phyloP scores from a whole-genome alignment of 2,113 vertebrate species.

The Capra hircus region DNA sequence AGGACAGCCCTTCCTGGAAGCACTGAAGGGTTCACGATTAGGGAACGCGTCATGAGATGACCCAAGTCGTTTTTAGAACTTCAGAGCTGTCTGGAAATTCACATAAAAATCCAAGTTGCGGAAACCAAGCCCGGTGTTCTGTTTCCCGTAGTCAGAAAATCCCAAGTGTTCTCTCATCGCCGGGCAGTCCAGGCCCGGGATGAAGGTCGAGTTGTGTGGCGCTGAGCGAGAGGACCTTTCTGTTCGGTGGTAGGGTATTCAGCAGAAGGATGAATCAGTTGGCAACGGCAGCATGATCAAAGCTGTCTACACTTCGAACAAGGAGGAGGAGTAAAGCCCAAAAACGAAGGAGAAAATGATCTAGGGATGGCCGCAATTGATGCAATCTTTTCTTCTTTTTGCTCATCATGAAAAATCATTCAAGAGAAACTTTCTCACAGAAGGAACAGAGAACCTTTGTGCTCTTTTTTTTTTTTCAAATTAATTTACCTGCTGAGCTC shows the following conservation, averaged over 20 bases:
- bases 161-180: neutral
- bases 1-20: constrained; percentile 67
- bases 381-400: constrained; percentile 43
- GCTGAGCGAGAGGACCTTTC: fast-evolving
- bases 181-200: neutral
- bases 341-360: neutral
- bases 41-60: constrained; percentile 21
- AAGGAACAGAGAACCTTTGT: constrained; percentile 32
- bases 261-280: neutral
- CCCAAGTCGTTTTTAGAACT: neutral
- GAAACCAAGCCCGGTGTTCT: neutral
- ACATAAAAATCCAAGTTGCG: neutral
- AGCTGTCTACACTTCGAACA: neutral
- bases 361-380: neutral
- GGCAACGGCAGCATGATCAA: neutral
- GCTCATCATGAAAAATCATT: constrained; percentile 18
- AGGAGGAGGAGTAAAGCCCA: neutral
- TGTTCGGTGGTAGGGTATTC: neutral
- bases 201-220: neutral
- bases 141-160: neutral
- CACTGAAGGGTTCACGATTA: constrained; percentile 47
- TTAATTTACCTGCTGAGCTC: neutral
- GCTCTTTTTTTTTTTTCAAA: neutral
- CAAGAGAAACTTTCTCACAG: constrained; percentile 44
- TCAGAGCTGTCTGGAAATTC: neutral